Percentiles rank a stretch among this genome's conserved stretches.
phyloP scores from a whole-genome alignment of 2,113 vertebrate genomes.

The Pseudopodoces humilis region DNA sequence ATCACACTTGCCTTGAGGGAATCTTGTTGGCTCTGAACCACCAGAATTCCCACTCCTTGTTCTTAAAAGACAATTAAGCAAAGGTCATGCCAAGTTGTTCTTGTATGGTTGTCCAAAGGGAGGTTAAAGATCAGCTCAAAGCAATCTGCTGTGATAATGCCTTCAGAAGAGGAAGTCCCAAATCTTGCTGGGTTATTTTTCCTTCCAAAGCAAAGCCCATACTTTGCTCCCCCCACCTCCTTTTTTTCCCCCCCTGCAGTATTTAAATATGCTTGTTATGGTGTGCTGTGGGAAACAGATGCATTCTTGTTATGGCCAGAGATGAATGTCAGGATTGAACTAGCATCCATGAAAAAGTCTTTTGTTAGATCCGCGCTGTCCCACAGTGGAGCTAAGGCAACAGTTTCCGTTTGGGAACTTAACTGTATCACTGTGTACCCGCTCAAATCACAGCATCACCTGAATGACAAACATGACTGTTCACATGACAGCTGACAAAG shows the following conservation, averaged over 20 bases:
- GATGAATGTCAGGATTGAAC: constrained; percentile 58
- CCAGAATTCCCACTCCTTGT: constrained; percentile 11
- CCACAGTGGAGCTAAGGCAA: constrained; percentile 68
- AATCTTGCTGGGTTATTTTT: not conserved
- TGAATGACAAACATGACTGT: constrained; percentile 64
- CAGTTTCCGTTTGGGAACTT: constrained; percentile 68
- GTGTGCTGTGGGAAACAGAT: constrained; percentile 32
- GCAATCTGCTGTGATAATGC: constrained; percentile 11
- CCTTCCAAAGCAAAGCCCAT: not conserved
- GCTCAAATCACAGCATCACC: constrained; percentile 55
- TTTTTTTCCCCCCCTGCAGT: not conserved
- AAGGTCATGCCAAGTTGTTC: constrained; percentile 35
- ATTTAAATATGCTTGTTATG: constrained; percentile 27
- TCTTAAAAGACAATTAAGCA: not conserved
- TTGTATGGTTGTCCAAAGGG: not conserved
- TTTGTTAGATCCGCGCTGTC: constrained; percentile 65
- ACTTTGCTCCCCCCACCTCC: accelerated
- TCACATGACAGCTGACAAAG: constrained; percentile 20
- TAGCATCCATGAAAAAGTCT: constrained; percentile 58
- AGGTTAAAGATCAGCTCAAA: constrained; percentile 35
- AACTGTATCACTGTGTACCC: constrained; percentile 62
- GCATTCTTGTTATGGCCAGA: constrained; percentile 3
- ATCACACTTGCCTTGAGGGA: not conserved
- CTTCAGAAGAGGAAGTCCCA: constrained; percentile 39
- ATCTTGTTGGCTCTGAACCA: not conserved